Percentiles rank a stretch among this genome's conserved stretches.
These are phyloP conservation scores for Trichechus manatus DNA, from an alignment of 2,113 vertebrate species.

Conservation along the genomic window DNA sequence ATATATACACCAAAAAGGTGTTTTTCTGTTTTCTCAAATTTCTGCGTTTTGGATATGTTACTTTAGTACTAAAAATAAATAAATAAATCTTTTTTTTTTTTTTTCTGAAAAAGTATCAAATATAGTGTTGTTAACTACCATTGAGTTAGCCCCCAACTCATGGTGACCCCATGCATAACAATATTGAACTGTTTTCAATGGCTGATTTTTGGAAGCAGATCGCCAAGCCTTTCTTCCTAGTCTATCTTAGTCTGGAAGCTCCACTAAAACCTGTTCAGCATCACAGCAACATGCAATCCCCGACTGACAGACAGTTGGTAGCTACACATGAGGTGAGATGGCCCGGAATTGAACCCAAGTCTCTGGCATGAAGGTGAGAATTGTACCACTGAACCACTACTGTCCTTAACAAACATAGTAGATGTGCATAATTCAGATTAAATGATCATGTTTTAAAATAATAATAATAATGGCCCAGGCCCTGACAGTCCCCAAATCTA, in stretches of 20 bases:
- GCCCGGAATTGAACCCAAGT: not conserved
- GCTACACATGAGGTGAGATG: not conserved
- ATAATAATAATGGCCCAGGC: not conserved
- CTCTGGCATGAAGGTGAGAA: not conserved
- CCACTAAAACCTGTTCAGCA: not conserved
- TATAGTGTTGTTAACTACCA: not conserved
- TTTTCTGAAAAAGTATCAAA: conserved; percentile 30
- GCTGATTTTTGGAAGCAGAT: too few relatives aligned
- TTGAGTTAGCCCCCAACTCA: not conserved
- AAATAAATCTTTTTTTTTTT: not conserved
- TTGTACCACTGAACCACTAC: not conserved
- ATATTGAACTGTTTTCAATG: not conserved
- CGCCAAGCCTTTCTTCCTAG: too few relatives aligned
- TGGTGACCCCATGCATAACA: not conserved
- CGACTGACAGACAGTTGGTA: not conserved
- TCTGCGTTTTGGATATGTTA: not conserved
- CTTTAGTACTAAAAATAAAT: conserved; percentile 4
- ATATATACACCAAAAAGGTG: not conserved
- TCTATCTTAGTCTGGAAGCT: too few relatives aligned
- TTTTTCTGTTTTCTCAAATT: conserved; percentile 42
- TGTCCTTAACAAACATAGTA: not conserved
- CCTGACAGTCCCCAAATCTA: not conserved
- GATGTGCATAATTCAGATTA: not conserved
- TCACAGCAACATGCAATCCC: not conserved
- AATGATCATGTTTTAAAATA: conserved; percentile 43